Conservation (phyloP, 2,113 vertebrate species). For the Entomyzon cyanotis region DNA sequence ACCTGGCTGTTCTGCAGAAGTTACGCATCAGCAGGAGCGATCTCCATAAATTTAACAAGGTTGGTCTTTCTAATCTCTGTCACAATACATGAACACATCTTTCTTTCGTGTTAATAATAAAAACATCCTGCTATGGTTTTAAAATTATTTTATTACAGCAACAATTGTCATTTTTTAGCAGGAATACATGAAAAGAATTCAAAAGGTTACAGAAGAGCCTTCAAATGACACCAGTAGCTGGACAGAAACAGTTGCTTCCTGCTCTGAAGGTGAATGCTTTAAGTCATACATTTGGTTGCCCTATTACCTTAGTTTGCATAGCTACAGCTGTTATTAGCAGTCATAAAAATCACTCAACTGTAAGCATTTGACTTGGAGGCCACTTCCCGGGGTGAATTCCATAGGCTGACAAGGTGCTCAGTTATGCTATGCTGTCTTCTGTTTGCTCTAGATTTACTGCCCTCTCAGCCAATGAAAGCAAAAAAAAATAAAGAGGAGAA, state of each 20-base stretch:
- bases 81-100: background rate
- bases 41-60: conserved; percentile 1
- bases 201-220: background rate
- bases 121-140: background rate
- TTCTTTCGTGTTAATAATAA: conserved; percentile 3
- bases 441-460: conserved; percentile 5
- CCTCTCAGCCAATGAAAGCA: background rate
- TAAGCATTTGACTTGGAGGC: conserved; percentile 54
- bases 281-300: conserved; percentile 37
- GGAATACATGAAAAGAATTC: background rate
- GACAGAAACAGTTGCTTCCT: background rate
- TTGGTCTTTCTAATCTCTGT: conserved; percentile 7
- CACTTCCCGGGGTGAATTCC: conserved; percentile 43
- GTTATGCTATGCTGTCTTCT: background rate
- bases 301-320: conserved; percentile 66
- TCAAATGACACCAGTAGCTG: background rate
- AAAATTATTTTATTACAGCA: conserved; percentile 18
- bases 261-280: background rate
- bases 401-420: background rate
- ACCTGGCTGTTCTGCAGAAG: background rate
- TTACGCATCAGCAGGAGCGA: background rate
- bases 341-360: conserved; percentile 72
- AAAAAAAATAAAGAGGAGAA: background rate
- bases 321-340: conserved; percentile 70
- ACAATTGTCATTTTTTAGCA: background rate